Base-by-base conservation (phyloP, 2,888 invertebrate species). In the Neuroscelio doddi region DNA sequence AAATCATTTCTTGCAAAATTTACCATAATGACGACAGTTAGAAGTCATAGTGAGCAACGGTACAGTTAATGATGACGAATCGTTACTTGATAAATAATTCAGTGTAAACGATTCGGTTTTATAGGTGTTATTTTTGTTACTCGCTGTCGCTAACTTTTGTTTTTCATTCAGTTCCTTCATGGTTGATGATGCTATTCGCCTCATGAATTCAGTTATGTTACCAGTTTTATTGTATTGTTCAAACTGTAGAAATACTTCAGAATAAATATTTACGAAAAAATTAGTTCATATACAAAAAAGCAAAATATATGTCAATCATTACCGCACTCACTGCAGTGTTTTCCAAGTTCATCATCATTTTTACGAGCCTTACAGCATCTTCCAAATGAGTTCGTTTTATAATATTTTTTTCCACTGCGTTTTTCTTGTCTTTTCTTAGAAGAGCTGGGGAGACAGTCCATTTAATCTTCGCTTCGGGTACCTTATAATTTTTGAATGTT, bases 371-470 rank as follows among this genome's bases (percentile, higher is more conserved):
- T 4, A 84, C 85, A 1, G 85, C 88, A 81, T 89, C 89, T 58
- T 86, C 85, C 69, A 88, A 85, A 77, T 88, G 87, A 16, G 87
- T 86, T 42, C 80, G 81, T 57, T 81, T 81, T 85, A 88, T 86
- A n/a, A 87, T 87, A 50, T 77, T 64, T 3, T 81, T 76, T 75
- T 87, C 87, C 0, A 80, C 75, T 4, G 72, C 47, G 72, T 88
- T 89, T 79, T 90, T 90, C 15, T 85, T 78, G 10, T 87, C 87
- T 76, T 89, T 90, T 79, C 87, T 80, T n/a, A 83, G 62, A 44
- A 86, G 78, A 8, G 88, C 81, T 0, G 88, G 87, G 7, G 87
- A 87, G 10, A 83, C 70, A n/a, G 74, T 74, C 46, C 77, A 66
- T 17, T 77, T 65, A 5, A 79, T 68, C 64, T 83, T 81, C 9